Conservation (phyloP, 2,888 invertebrate genomes). For the Achlya flavicornis region DNA sequence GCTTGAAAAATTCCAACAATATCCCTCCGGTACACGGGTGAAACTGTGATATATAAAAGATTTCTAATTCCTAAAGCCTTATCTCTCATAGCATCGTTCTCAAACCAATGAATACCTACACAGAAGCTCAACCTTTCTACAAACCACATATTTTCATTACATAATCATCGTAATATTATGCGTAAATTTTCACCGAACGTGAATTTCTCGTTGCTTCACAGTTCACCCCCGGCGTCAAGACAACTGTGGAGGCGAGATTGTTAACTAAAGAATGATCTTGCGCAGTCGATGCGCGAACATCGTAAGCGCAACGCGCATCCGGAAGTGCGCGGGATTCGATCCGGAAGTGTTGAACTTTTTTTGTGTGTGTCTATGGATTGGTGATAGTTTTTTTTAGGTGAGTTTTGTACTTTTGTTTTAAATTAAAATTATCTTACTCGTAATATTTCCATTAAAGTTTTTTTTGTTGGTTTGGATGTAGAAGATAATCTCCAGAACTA, state of each 20-base stretch:
- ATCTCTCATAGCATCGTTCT: no score
- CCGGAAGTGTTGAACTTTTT: slow-evolving; percentile 16
- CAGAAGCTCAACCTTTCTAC: slow-evolving; percentile 2
- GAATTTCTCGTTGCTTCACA: neutral
- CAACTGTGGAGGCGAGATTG: slow-evolving; percentile 20
- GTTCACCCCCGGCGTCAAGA: neutral
- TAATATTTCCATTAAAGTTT: neutral
- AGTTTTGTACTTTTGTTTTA: neutral
- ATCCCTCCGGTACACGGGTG: no score
- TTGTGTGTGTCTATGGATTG: slow-evolving; percentile 13
- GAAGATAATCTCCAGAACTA: no score
- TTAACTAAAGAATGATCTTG: slow-evolving; percentile 13
- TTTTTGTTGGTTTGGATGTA: no score
- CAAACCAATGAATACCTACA: no score
- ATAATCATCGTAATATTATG: neutral
- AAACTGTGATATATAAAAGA: no score
- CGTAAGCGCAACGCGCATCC: slow-evolving; percentile 20
- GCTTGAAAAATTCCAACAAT: no score
- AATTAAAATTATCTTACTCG: neutral
- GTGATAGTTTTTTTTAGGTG: slow-evolving; percentile 11
- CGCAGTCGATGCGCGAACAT: slow-evolving; percentile 26
- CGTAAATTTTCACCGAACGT: neutral
- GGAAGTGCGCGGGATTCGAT: slow-evolving; percentile 3
- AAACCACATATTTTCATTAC: neutral
- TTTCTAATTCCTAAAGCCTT: no score